A percentile compares a stretch with the other conserved stretches of the same genome.
These are phyloP conservation scores for Alca torda DNA, from an alignment of 2,797 vertebrate genomes.

Conservation along the genomic window DNA sequence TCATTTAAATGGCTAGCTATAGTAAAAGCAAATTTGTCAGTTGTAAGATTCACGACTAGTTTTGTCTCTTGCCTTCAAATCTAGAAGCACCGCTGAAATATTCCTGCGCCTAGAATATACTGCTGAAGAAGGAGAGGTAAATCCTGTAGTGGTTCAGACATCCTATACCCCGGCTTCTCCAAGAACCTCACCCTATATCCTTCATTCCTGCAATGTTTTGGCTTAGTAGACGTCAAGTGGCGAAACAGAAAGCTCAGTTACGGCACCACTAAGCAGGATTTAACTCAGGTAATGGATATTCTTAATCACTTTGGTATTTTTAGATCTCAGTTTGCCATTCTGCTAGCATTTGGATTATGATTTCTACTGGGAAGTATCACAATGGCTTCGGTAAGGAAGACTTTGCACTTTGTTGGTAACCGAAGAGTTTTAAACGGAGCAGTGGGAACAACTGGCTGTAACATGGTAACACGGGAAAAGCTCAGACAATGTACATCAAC, in stretches of 20 bases:
- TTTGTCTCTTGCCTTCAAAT: background rate
- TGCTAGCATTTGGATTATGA: background rate
- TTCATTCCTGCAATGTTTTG: background rate
- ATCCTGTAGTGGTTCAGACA: background rate
- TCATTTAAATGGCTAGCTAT: background rate
- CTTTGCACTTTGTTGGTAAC: background rate
- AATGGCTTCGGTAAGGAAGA: background rate
- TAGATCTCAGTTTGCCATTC: background rate
- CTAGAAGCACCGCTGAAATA: background rate
- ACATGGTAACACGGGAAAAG: accelerated
- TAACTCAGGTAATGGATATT: background rate
- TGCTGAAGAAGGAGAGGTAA: background rate
- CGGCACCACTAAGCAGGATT: background rate
- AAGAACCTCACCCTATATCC: background rate
- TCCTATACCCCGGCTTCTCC: background rate
- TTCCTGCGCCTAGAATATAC: background rate
- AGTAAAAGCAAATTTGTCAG: background rate
- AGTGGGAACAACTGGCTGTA: background rate
- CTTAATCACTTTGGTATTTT: background rate
- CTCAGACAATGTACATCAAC: background rate
- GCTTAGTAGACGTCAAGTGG: background rate
- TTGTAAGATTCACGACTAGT: background rate
- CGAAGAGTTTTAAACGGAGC: background rate
- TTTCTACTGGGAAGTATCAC: background rate
- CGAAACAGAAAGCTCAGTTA: background rate